Evolutionary conservation across 2,113 vertebrate species (phyloP).

Genomic region (Psophia crepitans): DNA sequence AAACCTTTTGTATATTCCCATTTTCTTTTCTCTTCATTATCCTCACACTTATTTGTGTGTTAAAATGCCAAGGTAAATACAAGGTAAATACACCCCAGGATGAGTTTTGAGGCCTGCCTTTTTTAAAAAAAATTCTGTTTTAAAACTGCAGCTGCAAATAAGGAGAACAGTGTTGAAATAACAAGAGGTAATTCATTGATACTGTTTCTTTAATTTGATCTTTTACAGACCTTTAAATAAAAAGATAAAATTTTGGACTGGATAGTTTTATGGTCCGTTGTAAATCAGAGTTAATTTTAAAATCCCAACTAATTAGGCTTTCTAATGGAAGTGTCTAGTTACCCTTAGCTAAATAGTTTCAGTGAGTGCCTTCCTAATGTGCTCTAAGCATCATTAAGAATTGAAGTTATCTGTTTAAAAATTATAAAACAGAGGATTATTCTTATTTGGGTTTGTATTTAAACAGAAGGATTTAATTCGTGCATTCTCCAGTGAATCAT

Average conservation of each 20-base stretch:
- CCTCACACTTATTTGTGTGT: not conserved
- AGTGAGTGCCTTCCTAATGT: not conserved
- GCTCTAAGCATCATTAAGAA: conserved; percentile 22
- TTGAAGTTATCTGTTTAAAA: conserved; percentile 48
- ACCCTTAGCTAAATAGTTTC: conserved; percentile 3
- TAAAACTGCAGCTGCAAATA: not conserved
- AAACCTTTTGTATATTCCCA: not conserved
- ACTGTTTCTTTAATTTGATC: not conserved
- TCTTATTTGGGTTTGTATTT: conserved; percentile 44
- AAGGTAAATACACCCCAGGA: not conserved
- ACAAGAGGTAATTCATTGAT: not conserved
- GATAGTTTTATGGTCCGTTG: not conserved
- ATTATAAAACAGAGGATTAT: conserved; percentile 41
- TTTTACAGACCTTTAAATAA: not conserved
- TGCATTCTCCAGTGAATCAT: conserved; percentile 29
- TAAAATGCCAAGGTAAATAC: not conserved
- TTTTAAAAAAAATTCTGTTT: not conserved
- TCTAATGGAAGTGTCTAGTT: conserved; percentile 21
- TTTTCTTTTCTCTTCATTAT: not conserved
- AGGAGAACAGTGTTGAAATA: not conserved
- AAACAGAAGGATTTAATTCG: conserved; percentile 35
- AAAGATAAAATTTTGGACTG: not conserved
- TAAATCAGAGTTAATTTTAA: conserved; percentile 45
- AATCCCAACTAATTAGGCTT: conserved; percentile 26
- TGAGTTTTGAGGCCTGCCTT: not conserved